Percentiles rank a stretch among this genome's conserved stretches.
Evolutionary conservation across 2,797 vertebrate genomes (phyloP).

Genomic region (Lepilemur septentrionalis): DNA sequence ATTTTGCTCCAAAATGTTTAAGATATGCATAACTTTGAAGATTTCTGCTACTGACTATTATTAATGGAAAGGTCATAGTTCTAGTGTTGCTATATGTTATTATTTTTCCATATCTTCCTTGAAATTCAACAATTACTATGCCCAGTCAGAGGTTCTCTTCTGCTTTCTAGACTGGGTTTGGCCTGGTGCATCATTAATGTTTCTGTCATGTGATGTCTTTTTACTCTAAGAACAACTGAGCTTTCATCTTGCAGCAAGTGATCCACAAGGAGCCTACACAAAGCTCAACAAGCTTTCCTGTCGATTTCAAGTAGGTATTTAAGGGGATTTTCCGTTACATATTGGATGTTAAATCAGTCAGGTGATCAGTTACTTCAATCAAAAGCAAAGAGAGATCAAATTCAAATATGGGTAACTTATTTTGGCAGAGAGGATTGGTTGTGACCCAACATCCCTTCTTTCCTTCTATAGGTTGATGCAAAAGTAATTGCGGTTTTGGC

Average conservation of each 20-base stretch:
- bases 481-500: too few species aligned
- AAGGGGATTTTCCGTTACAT: neutral
- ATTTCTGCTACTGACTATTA: neutral
- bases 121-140: neutral
- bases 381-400: neutral
- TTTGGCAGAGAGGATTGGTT: neutral
- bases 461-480: too few species aligned
- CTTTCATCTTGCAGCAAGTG: neutral
- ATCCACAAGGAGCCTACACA: neutral
- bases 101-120: neutral
- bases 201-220: neutral
- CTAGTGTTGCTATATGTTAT: neutral
- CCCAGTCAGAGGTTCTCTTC: neutral
- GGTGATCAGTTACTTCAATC: neutral
- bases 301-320: neutral
- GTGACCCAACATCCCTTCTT: neutral
- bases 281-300: neutral
- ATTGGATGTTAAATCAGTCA: neutral
- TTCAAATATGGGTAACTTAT: conserved; percentile 38
- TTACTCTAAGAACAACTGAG: neutral
- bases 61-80: neutral
- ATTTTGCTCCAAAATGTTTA: neutral
- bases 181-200: neutral
- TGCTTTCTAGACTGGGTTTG: neutral
- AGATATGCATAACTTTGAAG: neutral